Conservation (phyloP, 2,888 invertebrate species). For the Uropetala carovei region DNA sequence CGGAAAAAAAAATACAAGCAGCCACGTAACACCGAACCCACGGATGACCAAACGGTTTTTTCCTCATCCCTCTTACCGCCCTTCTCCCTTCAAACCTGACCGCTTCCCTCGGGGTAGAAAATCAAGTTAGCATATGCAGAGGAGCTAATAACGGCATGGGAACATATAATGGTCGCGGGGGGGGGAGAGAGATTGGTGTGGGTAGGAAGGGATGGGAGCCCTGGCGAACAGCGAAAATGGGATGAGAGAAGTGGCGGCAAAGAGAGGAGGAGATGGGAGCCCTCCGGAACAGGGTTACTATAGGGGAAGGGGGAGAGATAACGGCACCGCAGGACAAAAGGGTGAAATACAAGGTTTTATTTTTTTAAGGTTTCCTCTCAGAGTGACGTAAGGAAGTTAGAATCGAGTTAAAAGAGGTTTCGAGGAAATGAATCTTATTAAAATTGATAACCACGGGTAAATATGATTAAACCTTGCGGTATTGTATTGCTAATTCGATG, state of each 20-base stretch:
- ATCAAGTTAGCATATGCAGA: slow-evolving; percentile 38
- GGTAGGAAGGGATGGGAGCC: background rate
- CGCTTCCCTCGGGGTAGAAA: background rate
- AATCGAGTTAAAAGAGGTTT: too few species aligned
- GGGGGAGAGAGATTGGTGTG: background rate
- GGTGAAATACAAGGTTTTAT: too few species aligned
- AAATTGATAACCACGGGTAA: too few species aligned
- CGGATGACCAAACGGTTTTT: background rate
- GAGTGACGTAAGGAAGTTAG: too few species aligned
- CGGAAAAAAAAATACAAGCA: background rate
- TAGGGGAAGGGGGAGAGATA: too few species aligned
- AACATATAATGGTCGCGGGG: background rate
- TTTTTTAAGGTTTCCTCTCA: too few species aligned
- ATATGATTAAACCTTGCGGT: too few species aligned
- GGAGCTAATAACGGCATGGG: slow-evolving; percentile 38
- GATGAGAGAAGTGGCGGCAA: background rate
- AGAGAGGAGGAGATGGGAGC: too few species aligned
- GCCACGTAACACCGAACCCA: background rate
- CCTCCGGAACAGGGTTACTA: too few species aligned
- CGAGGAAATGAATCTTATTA: too few species aligned
- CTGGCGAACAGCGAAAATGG: background rate
- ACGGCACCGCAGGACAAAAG: too few species aligned
- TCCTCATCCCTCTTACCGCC: background rate
- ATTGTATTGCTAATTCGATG: too few species aligned
- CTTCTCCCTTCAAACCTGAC: background rate